Percentiles rank a stretch among this genome's conserved stretches.
Evolutionary conservation across 2,113 vertebrate genomes (phyloP).

Genomic region (Sylvietta virens): DNA sequence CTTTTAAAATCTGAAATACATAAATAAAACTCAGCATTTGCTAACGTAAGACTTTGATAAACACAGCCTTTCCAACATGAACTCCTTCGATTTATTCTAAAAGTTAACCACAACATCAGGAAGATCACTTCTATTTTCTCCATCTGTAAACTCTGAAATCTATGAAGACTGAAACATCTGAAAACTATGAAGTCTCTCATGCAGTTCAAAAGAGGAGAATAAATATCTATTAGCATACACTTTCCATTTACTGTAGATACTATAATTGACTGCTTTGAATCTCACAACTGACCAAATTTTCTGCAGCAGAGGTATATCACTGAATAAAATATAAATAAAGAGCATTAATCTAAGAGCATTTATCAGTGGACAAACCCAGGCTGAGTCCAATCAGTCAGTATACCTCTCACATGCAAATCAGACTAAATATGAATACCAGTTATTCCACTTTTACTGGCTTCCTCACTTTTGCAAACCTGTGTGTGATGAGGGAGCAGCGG

Average conservation of each 20-base stretch:
- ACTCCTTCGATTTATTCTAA: not conserved
- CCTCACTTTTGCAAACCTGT: not conserved
- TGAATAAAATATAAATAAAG: not conserved
- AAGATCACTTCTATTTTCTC: not conserved
- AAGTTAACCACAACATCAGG: not conserved
- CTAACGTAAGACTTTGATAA: not conserved
- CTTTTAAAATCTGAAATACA: not conserved
- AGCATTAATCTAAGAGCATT: not conserved
- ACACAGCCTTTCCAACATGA: not conserved
- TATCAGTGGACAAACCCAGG: not conserved
- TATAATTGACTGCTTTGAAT: not conserved
- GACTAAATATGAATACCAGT: not conserved
- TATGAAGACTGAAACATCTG: not conserved
- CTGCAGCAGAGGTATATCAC: not conserved
- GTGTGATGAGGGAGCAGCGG: not conserved
- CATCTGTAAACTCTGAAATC: not conserved
- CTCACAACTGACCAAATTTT: not conserved
- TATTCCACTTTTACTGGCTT: not conserved
- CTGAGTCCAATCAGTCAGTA: not conserved
- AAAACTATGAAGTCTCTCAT: not conserved
- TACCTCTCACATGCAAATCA: not conserved
- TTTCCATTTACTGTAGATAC: not conserved
- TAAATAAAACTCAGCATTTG: not conserved
- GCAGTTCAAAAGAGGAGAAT: not conserved
- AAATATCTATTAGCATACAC: not conserved